Percentiles rank a stretch among this genome's conserved stretches.
Conservation (phyloP, 2,797 vertebrate species). For the Oryzias dopingdopingensis region DNA sequence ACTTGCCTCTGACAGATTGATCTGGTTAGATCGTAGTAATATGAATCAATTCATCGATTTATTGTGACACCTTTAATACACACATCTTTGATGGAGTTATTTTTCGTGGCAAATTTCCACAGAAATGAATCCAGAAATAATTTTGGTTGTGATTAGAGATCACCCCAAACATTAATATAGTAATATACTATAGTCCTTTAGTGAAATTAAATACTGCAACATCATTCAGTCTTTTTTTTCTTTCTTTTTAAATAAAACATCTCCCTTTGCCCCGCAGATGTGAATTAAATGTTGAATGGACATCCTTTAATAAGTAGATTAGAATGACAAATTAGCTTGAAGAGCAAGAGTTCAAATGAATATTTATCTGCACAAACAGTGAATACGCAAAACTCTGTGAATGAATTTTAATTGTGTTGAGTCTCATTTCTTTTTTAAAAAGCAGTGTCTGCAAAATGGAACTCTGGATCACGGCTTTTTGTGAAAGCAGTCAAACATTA, state of each 20-base stretch:
- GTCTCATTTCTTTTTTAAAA: constrained; percentile 45
- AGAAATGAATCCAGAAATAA: too few species aligned
- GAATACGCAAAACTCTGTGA: constrained; percentile 44
- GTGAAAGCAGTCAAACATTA: constrained; percentile 53
- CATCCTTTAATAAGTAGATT: constrained; percentile 64
- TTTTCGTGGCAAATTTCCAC: too few species aligned
- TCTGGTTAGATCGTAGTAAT: too few species aligned
- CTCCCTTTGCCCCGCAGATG: constrained; percentile 26
- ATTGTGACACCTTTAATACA: too few species aligned
- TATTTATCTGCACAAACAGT: constrained; percentile 65
- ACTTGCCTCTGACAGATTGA: too few species aligned
- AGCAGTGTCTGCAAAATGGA: constrained; percentile 49
- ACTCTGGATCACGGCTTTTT: constrained; percentile 45
- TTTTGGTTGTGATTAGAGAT: not conserved
- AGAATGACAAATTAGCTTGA: constrained; percentile 65
- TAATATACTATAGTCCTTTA: constrained; percentile 15
- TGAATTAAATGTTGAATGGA: constrained; percentile 63
- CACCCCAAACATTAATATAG: not conserved
- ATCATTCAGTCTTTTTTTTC: constrained; percentile 3
- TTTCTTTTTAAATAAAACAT: constrained; percentile 21
- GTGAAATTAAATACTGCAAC: constrained; percentile 13
- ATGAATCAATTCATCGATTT: too few species aligned
- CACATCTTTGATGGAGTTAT: too few species aligned
- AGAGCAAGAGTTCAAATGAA: constrained; percentile 64
- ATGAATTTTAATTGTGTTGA: constrained; percentile 55